phyloP scores from a whole-genome alignment of 2,888 invertebrate genomes.

The Thelaira solivaga region DNA sequence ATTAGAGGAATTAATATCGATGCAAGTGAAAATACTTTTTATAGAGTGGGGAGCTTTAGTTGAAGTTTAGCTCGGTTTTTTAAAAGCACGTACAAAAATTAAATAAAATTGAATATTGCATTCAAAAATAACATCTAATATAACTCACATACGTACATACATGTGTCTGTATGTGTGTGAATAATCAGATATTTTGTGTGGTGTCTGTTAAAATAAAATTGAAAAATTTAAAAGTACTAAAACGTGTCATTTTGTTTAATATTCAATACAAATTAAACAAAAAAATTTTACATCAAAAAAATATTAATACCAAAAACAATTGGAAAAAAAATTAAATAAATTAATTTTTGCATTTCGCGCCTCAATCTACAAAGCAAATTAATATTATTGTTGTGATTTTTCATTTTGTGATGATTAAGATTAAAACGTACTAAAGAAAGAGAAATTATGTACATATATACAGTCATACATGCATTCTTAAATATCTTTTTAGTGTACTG shows the following conservation, averaged over 20 bases:
- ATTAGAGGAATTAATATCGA: slow-evolving; percentile 40
- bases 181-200: too few species aligned
- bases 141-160: background rate
- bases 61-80: slow-evolving; percentile 63
- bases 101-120: slow-evolving; percentile 35
- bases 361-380: slow-evolving; percentile 4
- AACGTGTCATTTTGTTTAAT: slow-evolving; percentile 53
- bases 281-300: background rate
- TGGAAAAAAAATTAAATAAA: background rate
- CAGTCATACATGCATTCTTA: too few species aligned
- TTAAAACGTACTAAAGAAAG: slow-evolving; percentile 9
- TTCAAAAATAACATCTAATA: slow-evolving; percentile 17
- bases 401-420: slow-evolving; percentile 18
- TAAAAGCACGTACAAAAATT: slow-evolving; percentile 58
- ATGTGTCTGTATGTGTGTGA: background rate
- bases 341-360: slow-evolving; percentile 30
- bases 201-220: slow-evolving; percentile 9
- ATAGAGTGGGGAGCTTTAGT: slow-evolving; percentile 59
- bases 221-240: slow-evolving; percentile 3
- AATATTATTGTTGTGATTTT: background rate
- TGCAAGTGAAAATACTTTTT: slow-evolving; percentile 59
- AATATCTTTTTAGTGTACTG: slow-evolving; percentile 15
- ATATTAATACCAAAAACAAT: background rate
- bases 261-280: background rate
- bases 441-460: too few species aligned